These are phyloP conservation scores for Montipora cactus DNA, from an alignment of 64 coral and sea anemone species.

Conservation along the genomic window DNA sequence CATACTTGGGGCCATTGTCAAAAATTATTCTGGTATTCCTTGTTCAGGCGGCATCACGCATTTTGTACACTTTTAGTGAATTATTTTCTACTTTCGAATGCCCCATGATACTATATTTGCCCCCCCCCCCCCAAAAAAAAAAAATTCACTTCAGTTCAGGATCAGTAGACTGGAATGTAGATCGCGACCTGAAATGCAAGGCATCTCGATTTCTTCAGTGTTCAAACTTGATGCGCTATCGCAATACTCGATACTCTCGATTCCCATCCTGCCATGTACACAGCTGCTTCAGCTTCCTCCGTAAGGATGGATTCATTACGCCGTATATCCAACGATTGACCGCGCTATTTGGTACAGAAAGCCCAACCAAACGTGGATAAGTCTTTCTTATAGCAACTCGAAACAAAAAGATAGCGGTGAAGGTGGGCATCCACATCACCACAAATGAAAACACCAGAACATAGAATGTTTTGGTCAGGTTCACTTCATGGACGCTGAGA, in stretches of 20 bases:
- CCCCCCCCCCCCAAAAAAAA: too few relatives aligned
- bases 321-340: constrained; percentile 22
- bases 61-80: too few relatives aligned
- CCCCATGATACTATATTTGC: too few relatives aligned
- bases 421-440: neutral
- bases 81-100: too few relatives aligned
- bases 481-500: constrained; percentile 6
- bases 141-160: too few relatives aligned
- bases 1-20: too few relatives aligned
- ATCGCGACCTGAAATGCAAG: neutral
- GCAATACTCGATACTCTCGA: neutral
- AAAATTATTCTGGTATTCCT: too few relatives aligned
- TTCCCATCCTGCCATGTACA: neutral
- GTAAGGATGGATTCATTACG: neutral
- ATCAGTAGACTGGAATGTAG: neutral
- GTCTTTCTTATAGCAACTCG: neutral
- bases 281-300: neutral
- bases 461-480: constrained; percentile 6
- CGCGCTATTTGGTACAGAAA: constrained; percentile 3
- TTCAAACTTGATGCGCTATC: neutral
- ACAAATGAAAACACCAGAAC: constrained; percentile 20
- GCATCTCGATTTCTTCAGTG: neutral
- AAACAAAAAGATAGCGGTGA: neutral
- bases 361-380: neutral
- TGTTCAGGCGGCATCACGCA: too few relatives aligned